Evolutionary conservation across 2,888 invertebrate genomes (phyloP).

Genomic region (Drosophila nr. perissopoda): DNA sequence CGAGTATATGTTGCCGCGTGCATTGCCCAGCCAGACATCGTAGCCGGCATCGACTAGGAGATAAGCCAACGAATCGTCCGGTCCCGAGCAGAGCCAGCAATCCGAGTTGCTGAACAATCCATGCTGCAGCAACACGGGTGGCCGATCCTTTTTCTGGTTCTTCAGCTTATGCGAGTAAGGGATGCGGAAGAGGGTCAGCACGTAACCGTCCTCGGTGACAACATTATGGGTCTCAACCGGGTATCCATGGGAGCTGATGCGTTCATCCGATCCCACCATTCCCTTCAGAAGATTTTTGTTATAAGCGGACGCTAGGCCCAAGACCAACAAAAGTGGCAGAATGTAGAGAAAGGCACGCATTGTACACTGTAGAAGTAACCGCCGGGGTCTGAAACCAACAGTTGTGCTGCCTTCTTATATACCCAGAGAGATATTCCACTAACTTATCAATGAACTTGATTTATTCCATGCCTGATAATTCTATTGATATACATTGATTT

Average conservation of each 20-base stretch:
- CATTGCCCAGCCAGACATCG: slow-evolving; percentile 84
- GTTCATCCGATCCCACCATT: slow-evolving; percentile 65
- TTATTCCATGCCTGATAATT: slow-evolving; percentile 44
- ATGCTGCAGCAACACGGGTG: slow-evolving; percentile 86
- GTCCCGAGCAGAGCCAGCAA: slow-evolving; percentile 77
- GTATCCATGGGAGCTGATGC: slow-evolving; percentile 86
- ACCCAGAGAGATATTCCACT: slow-evolving; percentile 2
- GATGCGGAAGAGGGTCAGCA: slow-evolving; percentile 81
- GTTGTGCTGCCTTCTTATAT: slow-evolving; percentile 31
- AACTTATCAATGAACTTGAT: slow-evolving; percentile 42
- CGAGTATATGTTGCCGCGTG: slow-evolving; percentile 83
- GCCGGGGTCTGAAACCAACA: slow-evolving; percentile 12
- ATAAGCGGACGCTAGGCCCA: slow-evolving; percentile 26
- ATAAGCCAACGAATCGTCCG: slow-evolving; percentile 78
- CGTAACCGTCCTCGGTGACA: slow-evolving; percentile 80
- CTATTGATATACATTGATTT: slow-evolving; percentile 1
- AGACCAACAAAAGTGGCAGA: slow-evolving; percentile 23
- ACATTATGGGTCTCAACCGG: slow-evolving; percentile 88
- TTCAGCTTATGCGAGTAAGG: slow-evolving; percentile 76
- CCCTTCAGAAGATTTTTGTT: slow-evolving; percentile 26
- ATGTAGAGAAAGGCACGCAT: slow-evolving; percentile 34
- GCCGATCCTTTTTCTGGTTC: slow-evolving; percentile 75
- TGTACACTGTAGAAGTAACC: slow-evolving; percentile 26
- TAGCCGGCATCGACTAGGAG: slow-evolving; percentile 82
- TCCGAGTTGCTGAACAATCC: slow-evolving; percentile 83